Conservation (phyloP, 2,797 vertebrate species). For the Silurus aristotelis region DNA sequence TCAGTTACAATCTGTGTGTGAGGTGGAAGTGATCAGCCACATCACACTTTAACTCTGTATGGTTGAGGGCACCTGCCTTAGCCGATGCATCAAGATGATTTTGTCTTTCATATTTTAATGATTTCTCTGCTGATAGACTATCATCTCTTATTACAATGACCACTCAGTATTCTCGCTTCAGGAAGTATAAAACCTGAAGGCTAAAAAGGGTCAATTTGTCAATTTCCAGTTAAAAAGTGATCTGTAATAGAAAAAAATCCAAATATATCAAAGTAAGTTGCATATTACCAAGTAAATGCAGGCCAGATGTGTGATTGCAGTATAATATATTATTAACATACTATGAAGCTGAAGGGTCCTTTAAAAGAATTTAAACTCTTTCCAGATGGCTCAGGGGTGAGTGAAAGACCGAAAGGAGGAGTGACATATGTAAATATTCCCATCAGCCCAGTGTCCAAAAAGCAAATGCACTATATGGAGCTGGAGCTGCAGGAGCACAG, state of each 20-base stretch:
- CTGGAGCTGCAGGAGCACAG: constrained; percentile 82
- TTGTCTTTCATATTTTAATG: neutral
- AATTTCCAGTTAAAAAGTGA: neutral
- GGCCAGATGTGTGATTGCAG: neutral
- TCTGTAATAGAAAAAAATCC: neutral
- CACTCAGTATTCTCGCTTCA: neutral
- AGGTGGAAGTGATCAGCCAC: neutral
- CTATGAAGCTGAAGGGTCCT: neutral
- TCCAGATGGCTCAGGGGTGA: constrained; percentile 62
- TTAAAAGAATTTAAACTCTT: constrained; percentile 71
- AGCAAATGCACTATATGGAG: constrained; percentile 90
- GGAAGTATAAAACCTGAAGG: neutral
- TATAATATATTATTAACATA: too few relatives aligned
- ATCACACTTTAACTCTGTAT: neutral
- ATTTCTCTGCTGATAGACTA: neutral
- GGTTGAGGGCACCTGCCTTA: neutral
- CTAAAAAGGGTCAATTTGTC: neutral
- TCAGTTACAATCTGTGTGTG: neutral
- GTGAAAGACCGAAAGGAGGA: constrained; percentile 69
- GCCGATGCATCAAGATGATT: neutral
- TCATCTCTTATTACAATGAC: neutral
- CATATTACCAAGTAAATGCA: neutral
- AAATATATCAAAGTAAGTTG: neutral
- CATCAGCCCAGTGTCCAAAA: constrained; percentile 82
- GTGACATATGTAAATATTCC: constrained; percentile 89